These are phyloP conservation scores for Brachyhypopomus gauderio DNA, from an alignment of 2,113 vertebrate genomes.

Conservation along the genomic window DNA sequence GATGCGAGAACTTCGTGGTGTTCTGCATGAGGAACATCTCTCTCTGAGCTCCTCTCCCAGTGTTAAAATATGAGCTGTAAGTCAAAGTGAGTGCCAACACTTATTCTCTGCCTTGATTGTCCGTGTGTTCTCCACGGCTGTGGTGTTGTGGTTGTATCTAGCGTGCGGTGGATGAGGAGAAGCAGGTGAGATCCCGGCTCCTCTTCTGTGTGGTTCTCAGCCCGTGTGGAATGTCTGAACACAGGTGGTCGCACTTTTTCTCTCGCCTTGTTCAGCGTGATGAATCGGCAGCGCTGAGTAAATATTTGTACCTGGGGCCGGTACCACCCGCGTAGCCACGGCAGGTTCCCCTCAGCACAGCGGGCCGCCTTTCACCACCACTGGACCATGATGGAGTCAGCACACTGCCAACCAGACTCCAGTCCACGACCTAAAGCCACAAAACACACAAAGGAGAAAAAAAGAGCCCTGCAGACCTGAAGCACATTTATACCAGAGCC, in stretches of 20 bases:
- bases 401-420: slow-evolving; percentile 34
- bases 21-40: neutral
- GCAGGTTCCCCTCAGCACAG: slow-evolving; percentile 40
- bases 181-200: neutral
- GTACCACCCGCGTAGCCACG: slow-evolving; percentile 41
- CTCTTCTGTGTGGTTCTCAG: slow-evolving; percentile 32
- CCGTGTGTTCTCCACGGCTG: neutral
- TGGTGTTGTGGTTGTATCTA: too few species aligned
- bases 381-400: slow-evolving; percentile 49
- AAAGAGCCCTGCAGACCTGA: neutral
- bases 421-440: slow-evolving; percentile 30
- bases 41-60: neutral
- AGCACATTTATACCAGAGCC: too few species aligned
- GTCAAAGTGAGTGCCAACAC: neutral
- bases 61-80: neutral
- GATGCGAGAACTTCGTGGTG: neutral
- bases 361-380: slow-evolving; percentile 56
- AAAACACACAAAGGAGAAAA: slow-evolving; percentile 6
- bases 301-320: slow-evolving; percentile 53
- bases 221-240: slow-evolving; percentile 32
- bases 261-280: slow-evolving; percentile 46
- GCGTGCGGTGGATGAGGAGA: too few species aligned
- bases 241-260: slow-evolving; percentile 40
- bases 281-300: slow-evolving; percentile 47
- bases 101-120: neutral